These are phyloP conservation scores for Rhagologus leucostigma DNA, from an alignment of 2,113 vertebrate species.

Conservation along the genomic window DNA sequence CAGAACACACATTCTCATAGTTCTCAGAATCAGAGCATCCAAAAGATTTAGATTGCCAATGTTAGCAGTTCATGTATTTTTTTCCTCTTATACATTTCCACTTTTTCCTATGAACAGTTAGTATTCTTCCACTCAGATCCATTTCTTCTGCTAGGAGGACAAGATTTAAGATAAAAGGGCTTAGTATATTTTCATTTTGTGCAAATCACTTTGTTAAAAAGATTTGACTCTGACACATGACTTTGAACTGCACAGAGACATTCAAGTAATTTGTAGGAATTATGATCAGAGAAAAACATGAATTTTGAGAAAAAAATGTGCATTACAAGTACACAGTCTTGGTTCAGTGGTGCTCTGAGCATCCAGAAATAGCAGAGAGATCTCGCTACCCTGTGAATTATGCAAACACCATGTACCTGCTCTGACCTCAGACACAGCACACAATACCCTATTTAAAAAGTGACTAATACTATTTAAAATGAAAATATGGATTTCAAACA, in stretches of 20 bases:
- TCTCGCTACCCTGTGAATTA: not conserved
- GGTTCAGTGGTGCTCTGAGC: conserved; percentile 7
- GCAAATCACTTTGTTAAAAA: not conserved
- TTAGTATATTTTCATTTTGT: conserved; percentile 21
- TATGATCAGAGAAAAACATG: not conserved
- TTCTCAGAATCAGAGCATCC: not conserved
- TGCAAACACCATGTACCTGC: conserved; percentile 22
- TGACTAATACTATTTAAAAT: conserved; percentile 1
- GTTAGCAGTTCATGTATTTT: not conserved
- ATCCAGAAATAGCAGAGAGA: conserved; percentile 29
- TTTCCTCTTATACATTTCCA: not conserved
- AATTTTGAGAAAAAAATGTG: not conserved
- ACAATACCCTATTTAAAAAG: conserved; percentile 25
- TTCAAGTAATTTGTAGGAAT: conserved; percentile 26
- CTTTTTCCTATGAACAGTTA: not conserved
- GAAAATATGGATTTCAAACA: not conserved
- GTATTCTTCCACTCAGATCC: not conserved
- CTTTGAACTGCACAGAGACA: not conserved
- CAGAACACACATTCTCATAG: not conserved
- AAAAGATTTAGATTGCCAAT: not conserved
- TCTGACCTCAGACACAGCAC: not conserved
- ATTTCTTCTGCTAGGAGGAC: not conserved
- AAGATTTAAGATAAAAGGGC: not conserved
- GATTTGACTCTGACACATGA: not conserved
- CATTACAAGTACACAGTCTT: not conserved